These are phyloP conservation scores for Nibea coibor DNA, from an alignment of 2,113 vertebrate genomes.

Conservation along the genomic window DNA sequence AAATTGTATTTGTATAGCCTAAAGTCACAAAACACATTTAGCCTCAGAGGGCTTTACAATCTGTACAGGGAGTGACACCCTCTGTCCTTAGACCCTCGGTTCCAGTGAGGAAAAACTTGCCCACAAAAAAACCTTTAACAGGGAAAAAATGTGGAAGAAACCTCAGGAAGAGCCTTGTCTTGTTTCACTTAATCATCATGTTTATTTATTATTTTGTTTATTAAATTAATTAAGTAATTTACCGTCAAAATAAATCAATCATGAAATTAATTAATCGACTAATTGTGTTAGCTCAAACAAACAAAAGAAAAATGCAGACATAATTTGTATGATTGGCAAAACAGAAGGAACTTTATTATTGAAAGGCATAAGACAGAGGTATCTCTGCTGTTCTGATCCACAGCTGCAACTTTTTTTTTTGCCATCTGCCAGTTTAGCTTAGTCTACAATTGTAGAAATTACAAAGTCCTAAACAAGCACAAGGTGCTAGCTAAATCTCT, in stretches of 20 bases:
- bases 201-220: background rate
- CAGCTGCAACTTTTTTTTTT: background rate
- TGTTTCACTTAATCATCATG: background rate
- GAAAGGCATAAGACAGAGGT: conserved; percentile 63
- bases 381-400: conserved; percentile 30
- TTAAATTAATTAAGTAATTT: background rate
- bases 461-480: conserved; percentile 3
- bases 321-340: conserved; percentile 7
- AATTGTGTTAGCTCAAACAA: background rate
- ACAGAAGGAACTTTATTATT: conserved; percentile 60
- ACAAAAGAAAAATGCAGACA: background rate
- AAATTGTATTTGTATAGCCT: too few species aligned
- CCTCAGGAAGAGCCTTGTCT: background rate
- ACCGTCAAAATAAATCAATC: background rate
- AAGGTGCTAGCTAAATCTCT: background rate
- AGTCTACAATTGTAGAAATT: conserved; percentile 20
- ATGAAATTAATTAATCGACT: background rate
- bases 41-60: too few species aligned
- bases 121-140: too few species aligned
- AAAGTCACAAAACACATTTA: too few species aligned
- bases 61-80: too few species aligned
- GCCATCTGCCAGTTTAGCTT: background rate
- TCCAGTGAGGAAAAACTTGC: too few species aligned
- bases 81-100: too few species aligned
- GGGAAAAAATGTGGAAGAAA: too few species aligned